Base-by-base conservation (phyloP, 1,140 invertebrate genomes). In the Atopsyche davidsoni region DNA sequence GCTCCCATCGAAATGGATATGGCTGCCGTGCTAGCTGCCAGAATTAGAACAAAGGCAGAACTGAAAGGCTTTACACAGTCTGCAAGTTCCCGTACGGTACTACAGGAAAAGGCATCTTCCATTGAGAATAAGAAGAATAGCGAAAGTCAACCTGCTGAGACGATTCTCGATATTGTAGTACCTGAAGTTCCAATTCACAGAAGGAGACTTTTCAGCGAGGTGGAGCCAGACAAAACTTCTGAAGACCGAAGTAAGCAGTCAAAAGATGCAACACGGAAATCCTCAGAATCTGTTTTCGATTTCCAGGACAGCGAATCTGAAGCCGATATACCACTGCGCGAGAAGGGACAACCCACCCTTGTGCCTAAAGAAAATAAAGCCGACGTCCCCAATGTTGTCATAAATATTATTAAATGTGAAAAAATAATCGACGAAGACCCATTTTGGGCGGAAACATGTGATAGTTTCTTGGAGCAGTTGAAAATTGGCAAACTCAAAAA, bases 21-120 rank as follows among this genome's bases (percentile, higher is more conserved):
- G 16, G 48, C 36, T 40, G 40, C 38, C n/a, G 39, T 42, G 7
- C 32, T 86, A 36, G 77, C 82, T 7, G 82, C 86, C 9, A 76
- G 87, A 59, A 88, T 89, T 55, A 73, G 86, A 40, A 90, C 87
- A 2, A 89, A 89, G 69, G 87, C 83, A 2, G 87, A 90, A 69
- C 66, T 88, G 14, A 90, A 89, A 68, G 85, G 85, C 62, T 80
- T 78, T 60, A 59, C 70, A 36, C 58, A 59, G 22, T 50, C 45
- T 4, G 38, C 28, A n/a, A n/a, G n/a, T n/a, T n/a, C n/a, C n/a
- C n/a, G n/a, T n/a, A n/a, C n/a, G n/a, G n/a, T n/a, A n/a, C n/a
- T n/a, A n/a, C n/a, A n/a, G n/a, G n/a, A n/a, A n/a, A n/a, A n/a
- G n/a, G n/a, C n/a, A n/a, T n/a, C n/a, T n/a, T n/a, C n/a, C n/a